Evolutionary conservation across 2,888 invertebrate species (phyloP).

Genomic region (Xylocampa areola): DNA sequence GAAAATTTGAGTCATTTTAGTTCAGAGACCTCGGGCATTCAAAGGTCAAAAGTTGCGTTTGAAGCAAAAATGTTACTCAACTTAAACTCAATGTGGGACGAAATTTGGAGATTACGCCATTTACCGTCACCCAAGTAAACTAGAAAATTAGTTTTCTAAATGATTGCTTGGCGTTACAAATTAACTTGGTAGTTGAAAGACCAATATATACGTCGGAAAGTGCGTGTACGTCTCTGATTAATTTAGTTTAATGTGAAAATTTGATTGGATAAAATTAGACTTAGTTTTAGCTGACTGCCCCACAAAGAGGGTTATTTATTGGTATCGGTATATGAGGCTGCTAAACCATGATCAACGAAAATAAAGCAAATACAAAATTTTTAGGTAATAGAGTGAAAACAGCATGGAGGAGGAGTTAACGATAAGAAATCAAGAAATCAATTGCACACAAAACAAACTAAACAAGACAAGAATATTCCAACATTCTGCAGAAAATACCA

Average conservation of each 20-base stretch:
- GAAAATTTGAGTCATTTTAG: slow-evolving; percentile 34
- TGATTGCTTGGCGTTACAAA: slow-evolving; percentile 27
- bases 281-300: too few relatives aligned
- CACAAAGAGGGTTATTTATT: too few relatives aligned
- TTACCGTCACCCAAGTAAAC: slow-evolving; percentile 32
- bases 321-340: too few relatives aligned
- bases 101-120: slow-evolving; percentile 36
- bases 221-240: slow-evolving; percentile 6
- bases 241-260: slow-evolving; percentile 1
- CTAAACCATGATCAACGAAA: too few relatives aligned
- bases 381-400: too few relatives aligned
- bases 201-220: slow-evolving; percentile 14
- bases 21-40: slow-evolving; percentile 22
- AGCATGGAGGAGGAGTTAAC: too few relatives aligned
- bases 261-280: too few relatives aligned
- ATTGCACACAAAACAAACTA: background rate
- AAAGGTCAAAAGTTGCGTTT: slow-evolving; percentile 30
- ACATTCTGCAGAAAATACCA: background rate
- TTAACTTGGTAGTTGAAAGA: slow-evolving; percentile 29
- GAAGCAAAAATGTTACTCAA: slow-evolving; percentile 23
- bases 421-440: too few relatives aligned
- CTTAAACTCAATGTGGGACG: slow-evolving; percentile 26
- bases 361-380: too few relatives aligned
- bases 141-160: slow-evolving; percentile 50
- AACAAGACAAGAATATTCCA: background rate